Evolutionary conservation across 2,113 vertebrate genomes (phyloP), one percentile per base, ranked within the genome.

Genomic region (Arvicanthis niloticus): DNA sequence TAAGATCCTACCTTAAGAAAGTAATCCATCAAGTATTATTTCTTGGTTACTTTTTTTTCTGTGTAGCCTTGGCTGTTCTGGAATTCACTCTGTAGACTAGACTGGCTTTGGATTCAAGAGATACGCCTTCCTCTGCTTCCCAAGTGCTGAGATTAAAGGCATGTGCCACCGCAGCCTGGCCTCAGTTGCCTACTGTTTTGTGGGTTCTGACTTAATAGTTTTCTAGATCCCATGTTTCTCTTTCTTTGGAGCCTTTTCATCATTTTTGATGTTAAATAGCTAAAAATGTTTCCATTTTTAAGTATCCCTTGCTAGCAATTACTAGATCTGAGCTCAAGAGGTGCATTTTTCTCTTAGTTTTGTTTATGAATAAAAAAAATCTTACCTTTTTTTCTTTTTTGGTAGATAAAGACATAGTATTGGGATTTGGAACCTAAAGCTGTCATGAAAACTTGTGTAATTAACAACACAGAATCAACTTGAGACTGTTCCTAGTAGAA

Each of bases 391-490:
- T 29, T 5, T 40, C 75, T 77, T 86, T 90, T 19, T 77, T 22
- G 91, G 7, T 70, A 56, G 37, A 62, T 78, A 77, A 91, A 91
- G 37, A 22, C n/a, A 31, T 93, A 85, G 10, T 26, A 72, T 91
- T 3, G 72, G 31, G 76, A 70, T 42, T 78, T 77, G 62, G 51
- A 67, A 81, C 60, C 56, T 75, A 90, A 95, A 93, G 62, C 65
- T 91, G 7, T 96, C n/a, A 60, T 85, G 53, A 89, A 65, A 93
- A 21, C 5, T 84, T 96, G 51, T 4, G 4, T 96, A 88, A 48
- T 73, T 81, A 68, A 91, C 34, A 90, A 51, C 58, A 77, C 31
- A 81, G 77, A 65, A 51, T n/a, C 48, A 91, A 0, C 37, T 85
- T 85, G 62, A 95, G 37, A 82, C 67, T 72, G 2, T 81, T 48